Evolutionary conservation across 2,113 vertebrate genomes (phyloP), one percentile per base, ranked within the genome.

Genomic region (Miniopterus natalensis): DNA sequence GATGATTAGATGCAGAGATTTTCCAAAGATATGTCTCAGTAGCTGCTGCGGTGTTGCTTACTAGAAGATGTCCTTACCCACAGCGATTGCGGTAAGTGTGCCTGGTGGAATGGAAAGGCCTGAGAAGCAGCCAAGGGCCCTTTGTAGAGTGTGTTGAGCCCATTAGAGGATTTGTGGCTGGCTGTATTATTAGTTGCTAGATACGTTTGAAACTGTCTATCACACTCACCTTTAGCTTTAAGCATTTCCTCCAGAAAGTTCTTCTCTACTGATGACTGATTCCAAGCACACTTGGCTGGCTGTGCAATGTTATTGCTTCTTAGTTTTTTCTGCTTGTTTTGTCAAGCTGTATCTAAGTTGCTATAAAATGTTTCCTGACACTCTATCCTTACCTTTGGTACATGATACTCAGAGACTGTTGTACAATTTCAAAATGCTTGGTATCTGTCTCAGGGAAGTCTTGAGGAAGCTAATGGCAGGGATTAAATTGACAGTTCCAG

Each of bases 391-490:
- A 17, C 31, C 74, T 65, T 70, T 73, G 71, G 45, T 88, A 63
- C 8, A 45, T 53, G 45, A 27, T 42, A 29, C 15, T 53, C 57
- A 63, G 49, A 87, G 6, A 65, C 31, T 53, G n/a, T 21, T 31
- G 40, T 66, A 65, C 94, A 71, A 79, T 87, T n/a, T 74, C 18
- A 91, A 88, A 77, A 65, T 75, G 49, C 57, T 36, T 86, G 25
- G 31, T 57, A 27, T 59, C 61, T 77, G 10, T 42, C 36, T 36
- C 36, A 36, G 36, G 36, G 36, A 83, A 65, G 14, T 83, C 74
- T 74, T 68, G 11, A 86, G 40, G 40, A 87, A 84, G 8, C 14
- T 77, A 21, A 59, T 12, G 17, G 9, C 15, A 65, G 15, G 21
- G 21, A 66, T 95, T 90, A 83, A 42, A 80, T 2, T 42, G n/a